Conservation (phyloP, 2,113 vertebrate species). For the Phocoena sinus region DNA sequence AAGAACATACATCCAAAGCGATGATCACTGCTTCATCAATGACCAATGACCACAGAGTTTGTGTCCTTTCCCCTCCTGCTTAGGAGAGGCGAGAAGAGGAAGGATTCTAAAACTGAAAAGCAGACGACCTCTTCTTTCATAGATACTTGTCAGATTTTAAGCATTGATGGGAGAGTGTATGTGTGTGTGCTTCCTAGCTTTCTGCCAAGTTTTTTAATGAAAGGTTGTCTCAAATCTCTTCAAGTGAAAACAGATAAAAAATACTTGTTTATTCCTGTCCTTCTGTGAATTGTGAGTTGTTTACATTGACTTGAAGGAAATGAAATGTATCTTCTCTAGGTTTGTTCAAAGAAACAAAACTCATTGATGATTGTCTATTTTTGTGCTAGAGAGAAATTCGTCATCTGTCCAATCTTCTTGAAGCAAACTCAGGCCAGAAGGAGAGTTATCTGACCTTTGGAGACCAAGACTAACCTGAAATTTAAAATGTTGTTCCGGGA, state of each 20-base stretch:
- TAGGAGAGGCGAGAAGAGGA: not conserved
- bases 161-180: not conserved
- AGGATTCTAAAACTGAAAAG: not conserved
- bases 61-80: not conserved
- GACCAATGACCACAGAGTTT: not conserved
- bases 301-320: not conserved
- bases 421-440: not conserved
- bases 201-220: not conserved
- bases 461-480: not conserved
- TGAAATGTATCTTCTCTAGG: not conserved
- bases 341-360: constrained; percentile 25
- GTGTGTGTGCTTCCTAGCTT: not conserved
- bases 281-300: not conserved
- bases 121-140: not conserved
- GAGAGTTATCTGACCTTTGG: not conserved
- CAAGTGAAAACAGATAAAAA: not conserved
- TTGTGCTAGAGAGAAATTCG: constrained; percentile 25
- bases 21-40: not conserved
- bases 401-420: not conserved
- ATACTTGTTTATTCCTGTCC: not conserved
- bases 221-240: not conserved
- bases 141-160: not conserved
- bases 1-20: not conserved
- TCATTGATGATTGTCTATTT: not conserved
- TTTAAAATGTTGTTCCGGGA: constrained; percentile 59